Percentiles rank a stretch among this genome's conserved stretches.
These are phyloP conservation scores for Tachyglossus aculeatus DNA, from an alignment of 2,797 vertebrate species.

Conservation along the genomic window DNA sequence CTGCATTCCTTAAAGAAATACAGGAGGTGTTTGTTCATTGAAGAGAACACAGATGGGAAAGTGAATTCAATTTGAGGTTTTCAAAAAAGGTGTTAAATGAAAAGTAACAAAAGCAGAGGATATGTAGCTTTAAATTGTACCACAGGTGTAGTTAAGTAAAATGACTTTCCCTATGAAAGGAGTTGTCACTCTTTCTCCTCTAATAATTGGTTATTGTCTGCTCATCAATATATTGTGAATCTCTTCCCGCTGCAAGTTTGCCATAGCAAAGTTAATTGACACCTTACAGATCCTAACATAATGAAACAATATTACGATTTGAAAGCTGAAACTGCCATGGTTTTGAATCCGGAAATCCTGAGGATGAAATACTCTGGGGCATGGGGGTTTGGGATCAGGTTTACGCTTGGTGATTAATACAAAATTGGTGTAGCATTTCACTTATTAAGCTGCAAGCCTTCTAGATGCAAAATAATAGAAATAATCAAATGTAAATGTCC, in stretches of 20 bases:
- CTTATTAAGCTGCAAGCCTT: slow-evolving; percentile 6
- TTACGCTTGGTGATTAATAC: background rate
- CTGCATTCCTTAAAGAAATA: background rate
- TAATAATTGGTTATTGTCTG: background rate
- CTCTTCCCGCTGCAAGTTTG: background rate
- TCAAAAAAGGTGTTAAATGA: background rate
- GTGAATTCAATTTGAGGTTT: background rate
- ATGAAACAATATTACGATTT: slow-evolving; percentile 52
- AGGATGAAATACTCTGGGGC: slow-evolving; percentile 18
- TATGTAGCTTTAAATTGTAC: too few species aligned
- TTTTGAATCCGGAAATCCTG: slow-evolving; percentile 39
- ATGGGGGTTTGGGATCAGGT: background rate
- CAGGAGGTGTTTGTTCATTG: background rate
- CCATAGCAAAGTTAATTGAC: slow-evolving; percentile 6
- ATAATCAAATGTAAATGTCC: too few species aligned
- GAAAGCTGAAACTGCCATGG: slow-evolving; percentile 50
- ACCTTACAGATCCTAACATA: slow-evolving; percentile 40
- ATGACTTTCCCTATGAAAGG: background rate
- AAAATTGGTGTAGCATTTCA: slow-evolving; percentile 48
- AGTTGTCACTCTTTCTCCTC: background rate
- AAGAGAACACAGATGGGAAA: background rate
- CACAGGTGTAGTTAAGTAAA: too few species aligned
- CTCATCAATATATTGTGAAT: background rate
- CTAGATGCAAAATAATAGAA: too few species aligned
- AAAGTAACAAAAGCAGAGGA: background rate